Conservation (phyloP, 2,888 invertebrate species). For the Sinohyriopsis cumingii region DNA sequence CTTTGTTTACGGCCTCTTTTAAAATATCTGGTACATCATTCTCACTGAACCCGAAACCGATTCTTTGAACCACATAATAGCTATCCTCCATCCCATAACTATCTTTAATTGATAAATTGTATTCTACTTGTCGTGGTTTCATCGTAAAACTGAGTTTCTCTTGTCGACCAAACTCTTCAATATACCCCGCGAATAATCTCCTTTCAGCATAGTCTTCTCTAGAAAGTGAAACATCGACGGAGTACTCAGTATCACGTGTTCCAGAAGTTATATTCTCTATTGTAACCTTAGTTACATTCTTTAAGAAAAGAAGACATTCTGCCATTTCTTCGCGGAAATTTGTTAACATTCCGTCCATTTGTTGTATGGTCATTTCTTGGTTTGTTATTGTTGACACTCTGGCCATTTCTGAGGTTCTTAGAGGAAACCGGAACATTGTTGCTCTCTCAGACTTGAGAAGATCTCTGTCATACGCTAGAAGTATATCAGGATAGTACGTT, state of each 20-base stretch:
- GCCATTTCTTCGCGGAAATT: slow-evolving; percentile 20
- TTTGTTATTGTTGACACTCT: slow-evolving; percentile 50
- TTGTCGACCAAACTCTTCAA: slow-evolving; percentile 4
- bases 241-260: not conserved
- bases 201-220: not conserved
- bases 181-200: not conserved
- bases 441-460: slow-evolving; percentile 17
- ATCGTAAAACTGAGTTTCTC: not conserved
- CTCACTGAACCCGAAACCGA: slow-evolving; percentile 43
- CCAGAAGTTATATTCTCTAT: slow-evolving; percentile 18
- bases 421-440: slow-evolving; percentile 43
- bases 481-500: slow-evolving; percentile 17
- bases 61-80: slow-evolving; percentile 52
- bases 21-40: slow-evolving; percentile 29
- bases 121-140: slow-evolving; percentile 1
- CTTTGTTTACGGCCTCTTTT: slow-evolving; percentile 28
- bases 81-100: slow-evolving; percentile 3
- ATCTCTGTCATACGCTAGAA: slow-evolving; percentile 31
- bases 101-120: slow-evolving; percentile 13
- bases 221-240: not conserved
- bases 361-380: slow-evolving; percentile 7
- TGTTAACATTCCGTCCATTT: slow-evolving; percentile 12
- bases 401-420: slow-evolving; percentile 46
- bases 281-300: slow-evolving; percentile 22
- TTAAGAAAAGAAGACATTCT: slow-evolving; percentile 32